Conservation (phyloP, 1,140 invertebrate species). For the Neotoxoptera formosana region DNA sequence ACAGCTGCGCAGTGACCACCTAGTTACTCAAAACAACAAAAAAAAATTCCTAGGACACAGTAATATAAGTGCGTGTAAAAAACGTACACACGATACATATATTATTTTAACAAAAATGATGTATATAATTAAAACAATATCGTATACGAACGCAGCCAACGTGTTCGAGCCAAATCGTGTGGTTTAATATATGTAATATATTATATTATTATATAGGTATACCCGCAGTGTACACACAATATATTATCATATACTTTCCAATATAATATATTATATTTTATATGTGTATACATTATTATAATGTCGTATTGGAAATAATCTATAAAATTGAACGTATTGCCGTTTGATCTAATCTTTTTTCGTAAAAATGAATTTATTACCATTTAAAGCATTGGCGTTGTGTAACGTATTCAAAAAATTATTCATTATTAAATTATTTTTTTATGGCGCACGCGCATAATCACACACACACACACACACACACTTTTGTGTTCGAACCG, state of each 20-base stretch:
- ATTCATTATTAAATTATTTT: conserved; percentile 43
- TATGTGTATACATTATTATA: not conserved
- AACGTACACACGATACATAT: not conserved
- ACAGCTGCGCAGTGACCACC: not conserved
- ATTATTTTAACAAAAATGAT: not conserved
- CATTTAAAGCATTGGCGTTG: not conserved
- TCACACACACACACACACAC: too few relatives aligned
- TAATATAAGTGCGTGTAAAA: too few relatives aligned
- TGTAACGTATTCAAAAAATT: conserved; percentile 14
- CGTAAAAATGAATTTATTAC: conserved; percentile 44
- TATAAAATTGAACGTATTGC: not conserved
- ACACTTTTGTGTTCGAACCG: not conserved
- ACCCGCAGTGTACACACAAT: not conserved
- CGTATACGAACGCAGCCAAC: not conserved
- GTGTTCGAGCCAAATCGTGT: not conserved
- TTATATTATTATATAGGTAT: too few relatives aligned
- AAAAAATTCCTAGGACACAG: not conserved
- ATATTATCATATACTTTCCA: not conserved
- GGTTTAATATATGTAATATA: not conserved
- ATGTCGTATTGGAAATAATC: not conserved
- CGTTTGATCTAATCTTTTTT: conserved; percentile 26
- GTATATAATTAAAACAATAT: not conserved
- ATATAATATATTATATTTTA: not conserved
- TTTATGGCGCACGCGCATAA: not conserved
- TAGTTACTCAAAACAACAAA: not conserved